These are phyloP conservation scores for Phasianus colchicus DNA, from an alignment of 2,113 vertebrate genomes.

Conservation along the genomic window DNA sequence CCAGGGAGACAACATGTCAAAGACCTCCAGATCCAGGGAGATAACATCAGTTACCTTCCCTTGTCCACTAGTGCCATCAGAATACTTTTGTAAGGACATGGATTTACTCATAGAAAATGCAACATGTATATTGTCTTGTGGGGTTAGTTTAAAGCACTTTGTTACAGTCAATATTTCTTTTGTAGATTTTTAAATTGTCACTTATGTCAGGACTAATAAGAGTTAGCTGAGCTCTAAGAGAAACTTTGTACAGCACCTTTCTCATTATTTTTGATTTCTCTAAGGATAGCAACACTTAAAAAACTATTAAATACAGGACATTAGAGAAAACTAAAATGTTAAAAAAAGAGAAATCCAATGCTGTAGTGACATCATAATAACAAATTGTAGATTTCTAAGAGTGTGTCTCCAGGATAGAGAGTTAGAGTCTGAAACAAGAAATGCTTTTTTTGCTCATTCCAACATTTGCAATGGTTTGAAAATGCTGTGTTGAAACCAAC, in stretches of 20 bases:
- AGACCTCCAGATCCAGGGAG: too few species aligned
- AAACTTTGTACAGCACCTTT: not conserved
- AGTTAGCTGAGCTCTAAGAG: not conserved
- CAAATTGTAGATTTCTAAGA: not conserved
- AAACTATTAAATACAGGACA: not conserved
- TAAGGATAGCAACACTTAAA: not conserved
- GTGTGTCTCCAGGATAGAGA: not conserved
- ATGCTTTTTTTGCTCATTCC: not conserved
- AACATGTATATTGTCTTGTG: not conserved
- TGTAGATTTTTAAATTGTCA: not conserved
- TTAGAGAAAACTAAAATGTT: not conserved
- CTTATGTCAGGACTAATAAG: not conserved
- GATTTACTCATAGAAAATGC: not conserved
- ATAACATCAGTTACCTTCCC: too few species aligned
- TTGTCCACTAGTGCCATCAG: too few species aligned
- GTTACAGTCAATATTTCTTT: not conserved
- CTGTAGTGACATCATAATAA: not conserved
- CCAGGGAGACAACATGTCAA: too few species aligned
- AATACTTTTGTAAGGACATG: not conserved
- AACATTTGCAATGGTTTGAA: not conserved
- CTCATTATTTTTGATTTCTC: not conserved
- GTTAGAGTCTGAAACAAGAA: not conserved
- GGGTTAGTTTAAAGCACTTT: not conserved
- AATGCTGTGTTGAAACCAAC: not conserved
- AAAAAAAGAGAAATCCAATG: not conserved